These are phyloP conservation scores for Pseudanteris insignis DNA, from an alignment of 2,888 invertebrate species.

Conservation along the genomic window DNA sequence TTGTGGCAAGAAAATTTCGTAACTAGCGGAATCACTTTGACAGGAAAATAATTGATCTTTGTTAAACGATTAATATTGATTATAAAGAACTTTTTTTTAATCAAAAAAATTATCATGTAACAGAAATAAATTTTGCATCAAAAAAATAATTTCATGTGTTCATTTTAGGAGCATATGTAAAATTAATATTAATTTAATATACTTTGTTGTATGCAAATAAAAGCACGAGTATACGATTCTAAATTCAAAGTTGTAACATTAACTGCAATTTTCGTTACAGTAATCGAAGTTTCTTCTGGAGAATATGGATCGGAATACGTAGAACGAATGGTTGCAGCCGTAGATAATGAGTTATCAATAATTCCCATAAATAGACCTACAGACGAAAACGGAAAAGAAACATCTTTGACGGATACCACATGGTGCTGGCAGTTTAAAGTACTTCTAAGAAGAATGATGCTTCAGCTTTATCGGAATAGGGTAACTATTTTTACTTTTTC, in stretches of 20 bases:
- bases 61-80: no score
- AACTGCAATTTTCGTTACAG: constrained; percentile 16
- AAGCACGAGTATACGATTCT: no score
- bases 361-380: constrained; percentile 45
- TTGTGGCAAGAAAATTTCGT: no score
- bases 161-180: neutral
- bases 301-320: constrained; percentile 78
- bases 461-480: constrained; percentile 80
- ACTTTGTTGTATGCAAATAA: neutral
- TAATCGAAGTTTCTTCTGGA: constrained; percentile 79
- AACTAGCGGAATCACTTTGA: no score
- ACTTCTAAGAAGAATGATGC: constrained; percentile 75
- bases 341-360: constrained; percentile 68
- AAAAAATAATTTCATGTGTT: no score
- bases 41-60: no score
- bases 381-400: constrained; percentile 63
- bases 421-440: constrained; percentile 76
- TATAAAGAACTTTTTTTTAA: neutral
- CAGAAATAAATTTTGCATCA: neutral
- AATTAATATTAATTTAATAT: neutral
- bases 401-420: constrained; percentile 68
- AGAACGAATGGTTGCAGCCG: constrained; percentile 75
- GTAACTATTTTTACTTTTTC: constrained; percentile 68
- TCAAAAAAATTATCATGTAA: neutral
- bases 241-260: neutral